Conservation (phyloP, 1,140 invertebrate species). For the Parapsyche elsis region DNA sequence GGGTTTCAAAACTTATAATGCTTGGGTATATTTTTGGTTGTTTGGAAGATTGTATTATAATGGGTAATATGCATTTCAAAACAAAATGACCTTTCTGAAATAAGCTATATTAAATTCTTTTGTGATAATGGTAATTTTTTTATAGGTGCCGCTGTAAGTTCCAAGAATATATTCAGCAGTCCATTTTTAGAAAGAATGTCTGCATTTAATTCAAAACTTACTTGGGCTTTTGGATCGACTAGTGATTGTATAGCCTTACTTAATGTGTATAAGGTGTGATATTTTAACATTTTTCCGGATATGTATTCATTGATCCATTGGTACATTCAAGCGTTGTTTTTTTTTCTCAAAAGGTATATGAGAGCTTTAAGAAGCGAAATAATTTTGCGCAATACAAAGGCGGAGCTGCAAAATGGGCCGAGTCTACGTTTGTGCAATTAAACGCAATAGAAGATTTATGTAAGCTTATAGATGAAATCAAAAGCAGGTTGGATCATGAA, state of each 20-base stretch:
- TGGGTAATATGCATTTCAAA: constrained; percentile 70
- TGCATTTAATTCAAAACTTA: constrained; percentile 81
- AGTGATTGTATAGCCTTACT: constrained; percentile 88
- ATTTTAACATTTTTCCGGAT: neutral
- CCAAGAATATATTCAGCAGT: constrained; percentile 83
- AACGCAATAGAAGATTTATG: constrained; percentile 79
- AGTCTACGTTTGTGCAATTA: constrained; percentile 77
- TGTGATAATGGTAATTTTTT: constrained; percentile 41
- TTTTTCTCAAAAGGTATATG: constrained; percentile 42
- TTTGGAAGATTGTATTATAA: constrained; percentile 86
- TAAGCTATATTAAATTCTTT: no score
- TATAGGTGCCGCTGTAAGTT: constrained; percentile 80
- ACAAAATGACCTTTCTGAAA: constrained; percentile 10
- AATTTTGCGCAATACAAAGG: constrained; percentile 11
- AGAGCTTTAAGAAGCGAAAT: constrained; percentile 7
- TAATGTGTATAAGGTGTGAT: constrained; percentile 79
- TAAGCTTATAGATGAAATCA: constrained; percentile 77
- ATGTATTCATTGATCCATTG: neutral
- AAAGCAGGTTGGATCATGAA: constrained; percentile 68
- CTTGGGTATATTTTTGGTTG: constrained; percentile 89
- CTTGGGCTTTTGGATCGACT: constrained; percentile 83
- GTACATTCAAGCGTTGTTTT: neutral
- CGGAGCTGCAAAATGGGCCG: constrained; percentile 77
- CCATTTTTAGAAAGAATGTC: constrained; percentile 78
- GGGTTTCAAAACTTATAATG: constrained; percentile 85